Conservation (phyloP, 1,140 invertebrate genomes). For the Bacillus rossius region DNA sequence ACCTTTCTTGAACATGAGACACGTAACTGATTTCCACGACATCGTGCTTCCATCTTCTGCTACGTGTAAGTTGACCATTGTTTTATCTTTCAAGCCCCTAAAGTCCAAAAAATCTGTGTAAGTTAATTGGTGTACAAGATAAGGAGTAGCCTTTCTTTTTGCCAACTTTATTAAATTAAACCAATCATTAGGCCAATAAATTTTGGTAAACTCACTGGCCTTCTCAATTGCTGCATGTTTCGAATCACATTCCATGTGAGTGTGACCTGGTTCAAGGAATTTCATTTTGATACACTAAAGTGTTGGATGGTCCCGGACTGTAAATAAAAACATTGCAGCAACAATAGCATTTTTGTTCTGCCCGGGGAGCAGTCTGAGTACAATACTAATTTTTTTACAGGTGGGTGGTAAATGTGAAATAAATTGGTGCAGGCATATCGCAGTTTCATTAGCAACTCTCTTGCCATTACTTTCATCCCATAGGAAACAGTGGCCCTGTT, state of each 20-base stretch:
- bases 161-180: not conserved
- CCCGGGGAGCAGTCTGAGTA: constrained; percentile 4
- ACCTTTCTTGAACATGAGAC: not conserved
- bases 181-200: not conserved
- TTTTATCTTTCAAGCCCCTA: not conserved
- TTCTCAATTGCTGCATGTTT: constrained; percentile 22
- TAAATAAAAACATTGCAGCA: not conserved
- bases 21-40: not conserved
- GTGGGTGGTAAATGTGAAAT: constrained; percentile 2
- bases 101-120: not conserved
- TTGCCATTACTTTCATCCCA: constrained; percentile 14
- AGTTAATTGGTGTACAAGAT: not conserved
- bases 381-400: not conserved
- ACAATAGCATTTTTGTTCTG: constrained; percentile 1
- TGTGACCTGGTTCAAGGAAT: constrained; percentile 21
- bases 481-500: constrained; percentile 6
- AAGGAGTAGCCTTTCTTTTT: not conserved
- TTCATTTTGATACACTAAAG: constrained; percentile 21
- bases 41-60: not conserved
- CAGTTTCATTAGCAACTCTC: constrained; percentile 7
- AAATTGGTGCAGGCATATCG: not conserved
- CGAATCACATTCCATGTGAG: constrained; percentile 25
- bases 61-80: not conserved
- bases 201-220: constrained; percentile 6
- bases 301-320: constrained; percentile 1